Conservation (phyloP, 2,888 invertebrate species). For the Sipha maydis region DNA sequence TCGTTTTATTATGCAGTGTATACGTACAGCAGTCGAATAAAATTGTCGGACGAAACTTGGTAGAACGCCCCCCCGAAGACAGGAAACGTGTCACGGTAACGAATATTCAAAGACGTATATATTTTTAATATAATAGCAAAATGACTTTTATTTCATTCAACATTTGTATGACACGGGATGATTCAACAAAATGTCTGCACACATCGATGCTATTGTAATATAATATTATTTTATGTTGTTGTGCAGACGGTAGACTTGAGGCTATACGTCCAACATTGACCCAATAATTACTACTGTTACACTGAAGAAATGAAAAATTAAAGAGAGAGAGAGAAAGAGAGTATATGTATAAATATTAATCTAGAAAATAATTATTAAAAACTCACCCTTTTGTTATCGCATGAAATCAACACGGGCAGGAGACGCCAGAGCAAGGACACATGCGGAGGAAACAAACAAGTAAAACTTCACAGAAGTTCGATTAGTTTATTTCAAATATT, state of each 20-base stretch:
- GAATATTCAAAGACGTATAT: slow-evolving; percentile 1
- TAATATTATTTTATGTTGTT: slow-evolving; percentile 3
- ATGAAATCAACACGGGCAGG: not conserved
- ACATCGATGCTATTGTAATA: not conserved
- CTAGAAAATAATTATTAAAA: slow-evolving; percentile 37
- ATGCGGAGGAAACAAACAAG: not conserved
- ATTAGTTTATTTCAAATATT: slow-evolving; percentile 27
- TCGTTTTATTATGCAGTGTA: not conserved
- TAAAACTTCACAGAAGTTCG: slow-evolving; percentile 38
- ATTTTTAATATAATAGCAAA: not conserved
- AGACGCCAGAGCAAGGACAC: slow-evolving; percentile 48
- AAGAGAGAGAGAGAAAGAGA: not conserved
- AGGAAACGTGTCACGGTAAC: slow-evolving; percentile 12
- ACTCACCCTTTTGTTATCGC: slow-evolving; percentile 28
- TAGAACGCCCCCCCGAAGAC: not conserved
- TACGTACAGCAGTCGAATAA: not conserved
- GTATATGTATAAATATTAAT: not conserved
- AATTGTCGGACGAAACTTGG: not conserved
- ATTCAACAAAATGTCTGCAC: slow-evolving; percentile 11
- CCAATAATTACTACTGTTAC: slow-evolving; percentile 26
- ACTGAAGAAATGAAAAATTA: not conserved
- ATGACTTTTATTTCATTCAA: slow-evolving; percentile 20
- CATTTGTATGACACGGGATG: not conserved
- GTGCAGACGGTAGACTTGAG: slow-evolving; percentile 23
- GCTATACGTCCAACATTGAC: slow-evolving; percentile 15